phyloP scores from a whole-genome alignment of 1,140 invertebrate species.

The Parapsyche elsis region DNA sequence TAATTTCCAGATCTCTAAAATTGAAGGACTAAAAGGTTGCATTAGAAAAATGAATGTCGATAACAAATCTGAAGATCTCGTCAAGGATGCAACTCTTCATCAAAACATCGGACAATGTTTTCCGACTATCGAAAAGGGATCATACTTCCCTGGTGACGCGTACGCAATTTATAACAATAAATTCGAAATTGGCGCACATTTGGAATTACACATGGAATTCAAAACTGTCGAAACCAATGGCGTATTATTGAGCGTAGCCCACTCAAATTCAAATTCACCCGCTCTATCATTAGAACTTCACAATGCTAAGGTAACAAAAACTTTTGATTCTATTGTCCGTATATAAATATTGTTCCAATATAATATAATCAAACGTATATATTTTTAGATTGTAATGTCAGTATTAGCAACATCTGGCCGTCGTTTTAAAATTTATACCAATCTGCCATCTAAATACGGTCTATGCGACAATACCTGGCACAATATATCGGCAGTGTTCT shows the following conservation, averaged over 20 bases:
- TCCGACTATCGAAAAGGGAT: constrained; percentile 83
- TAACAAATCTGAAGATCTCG: constrained; percentile 79
- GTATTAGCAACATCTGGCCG: constrained; percentile 75
- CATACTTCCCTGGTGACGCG: constrained; percentile 86
- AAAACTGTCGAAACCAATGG: constrained; percentile 85
- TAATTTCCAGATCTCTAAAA: constrained; percentile 68
- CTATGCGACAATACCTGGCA: constrained; percentile 92
- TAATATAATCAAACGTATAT: background rate
- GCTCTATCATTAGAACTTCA: constrained; percentile 81
- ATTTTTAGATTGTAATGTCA: constrained; percentile 73
- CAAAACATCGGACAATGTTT: constrained; percentile 89
- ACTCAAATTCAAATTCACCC: constrained; percentile 70
- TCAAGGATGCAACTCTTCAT: constrained; percentile 73
- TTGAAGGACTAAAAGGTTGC: constrained; percentile 87
- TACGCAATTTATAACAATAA: constrained; percentile 76
- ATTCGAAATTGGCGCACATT: constrained; percentile 71
- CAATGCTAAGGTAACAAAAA: constrained; percentile 75
- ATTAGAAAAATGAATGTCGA: constrained; percentile 81
- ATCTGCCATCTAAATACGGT: constrained; percentile 72
- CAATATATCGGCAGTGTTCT: constrained; percentile 78
- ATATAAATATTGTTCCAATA: background rate
- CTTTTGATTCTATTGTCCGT: background rate
- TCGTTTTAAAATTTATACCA: constrained; percentile 70
- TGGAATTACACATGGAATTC: constrained; percentile 85
- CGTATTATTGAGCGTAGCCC: constrained; percentile 79